Evolutionary conservation across 2,888 invertebrate genomes (phyloP), one percentile per base, ranked within the genome.

Genomic region (Pseudococcus viburni): DNA sequence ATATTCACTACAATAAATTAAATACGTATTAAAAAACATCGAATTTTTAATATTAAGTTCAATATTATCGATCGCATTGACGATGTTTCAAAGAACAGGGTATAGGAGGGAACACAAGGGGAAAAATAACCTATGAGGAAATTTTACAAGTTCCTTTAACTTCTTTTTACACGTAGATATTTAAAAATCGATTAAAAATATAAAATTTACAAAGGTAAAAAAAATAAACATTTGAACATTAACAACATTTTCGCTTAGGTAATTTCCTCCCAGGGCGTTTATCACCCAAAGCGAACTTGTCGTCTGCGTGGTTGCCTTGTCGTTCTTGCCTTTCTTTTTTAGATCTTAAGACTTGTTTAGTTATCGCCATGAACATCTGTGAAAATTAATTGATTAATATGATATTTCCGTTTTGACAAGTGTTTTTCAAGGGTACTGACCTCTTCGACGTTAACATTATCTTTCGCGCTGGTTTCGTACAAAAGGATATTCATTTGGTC

Each of bases 401-500:
- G 42, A 73, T 85, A 73, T 68, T 73, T 64, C 64, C 86, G 46
- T 39, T 64, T 39, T 6, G 9, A 9, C 6, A 19, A 55, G 17
- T 6, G 42, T 46, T 8, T 73, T 8, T 73, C 48, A 55, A 88
- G 39, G 46, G 17, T 39, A 84, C 33, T 15, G 17, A 91, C 99
- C 93, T 99, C 98, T 93, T 99, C 99, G 89, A 99, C 99, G 93
- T 99, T 99, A 91, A 97, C 95, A 93, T 99, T 99, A 92, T 99
- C 98, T 93, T 99, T 99, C 91, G 99, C 99, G 91, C 98, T 98
- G 90, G 99, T 99, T 93, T 99, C 99, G 92, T 98, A 99, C 90
- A 99, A 93, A 90, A 97, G 96, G 91, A 99, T 99, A 91, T 96
- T 96, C 98, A 99, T 99, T 93, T 99, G 98, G 92, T 96, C 96